A percentile compares a stretch with the other conserved stretches of the same genome.
Conservation (phyloP, 2,113 vertebrate genomes). For the Nothocercus julius region DNA sequence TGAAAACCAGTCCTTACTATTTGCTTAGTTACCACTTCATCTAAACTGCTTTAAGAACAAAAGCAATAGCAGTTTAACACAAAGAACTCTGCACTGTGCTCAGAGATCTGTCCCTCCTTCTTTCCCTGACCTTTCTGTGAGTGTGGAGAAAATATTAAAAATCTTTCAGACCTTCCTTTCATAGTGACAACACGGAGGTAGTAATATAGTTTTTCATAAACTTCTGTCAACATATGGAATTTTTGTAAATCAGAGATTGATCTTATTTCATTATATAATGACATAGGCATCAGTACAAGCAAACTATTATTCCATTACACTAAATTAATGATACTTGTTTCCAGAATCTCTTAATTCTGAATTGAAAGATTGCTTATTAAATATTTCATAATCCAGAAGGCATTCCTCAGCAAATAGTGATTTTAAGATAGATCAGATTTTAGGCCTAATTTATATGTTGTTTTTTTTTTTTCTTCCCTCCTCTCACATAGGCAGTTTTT, state of each 20-base stretch:
- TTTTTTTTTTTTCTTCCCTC: not conserved
- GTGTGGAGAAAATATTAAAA: not conserved
- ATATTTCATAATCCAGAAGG: not conserved
- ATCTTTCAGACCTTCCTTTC: not conserved
- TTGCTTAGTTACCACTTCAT: not conserved
- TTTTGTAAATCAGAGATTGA: not conserved
- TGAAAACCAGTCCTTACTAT: not conserved
- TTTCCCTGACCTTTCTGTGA: not conserved
- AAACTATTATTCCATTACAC: not conserved
- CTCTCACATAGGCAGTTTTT: not conserved
- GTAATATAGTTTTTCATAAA: not conserved
- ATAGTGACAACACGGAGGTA: not conserved
- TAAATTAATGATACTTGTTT: not conserved
- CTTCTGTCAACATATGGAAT: not conserved
- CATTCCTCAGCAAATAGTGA: not conserved
- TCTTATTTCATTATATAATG: not conserved
- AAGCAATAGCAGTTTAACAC: not conserved
- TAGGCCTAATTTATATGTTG: not conserved
- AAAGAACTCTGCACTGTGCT: not conserved
- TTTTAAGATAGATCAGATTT: not conserved
- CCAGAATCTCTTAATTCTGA: not conserved
- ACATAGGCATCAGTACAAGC: not conserved
- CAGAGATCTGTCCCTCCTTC: not conserved
- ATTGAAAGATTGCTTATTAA: not conserved
- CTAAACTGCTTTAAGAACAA: not conserved